Evolutionary conservation across 1,140 invertebrate genomes (phyloP).

Genomic region (Drosophila tropicalis): DNA sequence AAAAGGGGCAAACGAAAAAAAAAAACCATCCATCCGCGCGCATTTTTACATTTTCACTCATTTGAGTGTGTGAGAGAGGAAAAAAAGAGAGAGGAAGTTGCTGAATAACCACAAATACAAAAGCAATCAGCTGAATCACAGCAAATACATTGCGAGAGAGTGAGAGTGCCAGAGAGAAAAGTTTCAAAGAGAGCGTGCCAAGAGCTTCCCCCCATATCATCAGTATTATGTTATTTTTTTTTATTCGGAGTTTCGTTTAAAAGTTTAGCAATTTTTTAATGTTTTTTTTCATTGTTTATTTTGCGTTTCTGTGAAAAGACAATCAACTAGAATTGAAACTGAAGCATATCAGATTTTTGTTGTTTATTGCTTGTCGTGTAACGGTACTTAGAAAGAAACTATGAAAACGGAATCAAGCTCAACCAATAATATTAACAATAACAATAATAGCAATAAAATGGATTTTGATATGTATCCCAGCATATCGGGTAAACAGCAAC

Average conservation of each 20-base stretch:
- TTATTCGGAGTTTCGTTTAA: conserved; percentile 18
- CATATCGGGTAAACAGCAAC: conserved; percentile 86
- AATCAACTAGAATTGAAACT: conserved; percentile 5
- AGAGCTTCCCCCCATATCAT: conserved; percentile 41
- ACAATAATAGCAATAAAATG: conserved; percentile 74
- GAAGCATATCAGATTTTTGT: conserved; percentile 16
- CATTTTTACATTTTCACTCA: conserved; percentile 73
- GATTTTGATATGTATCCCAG: conserved; percentile 85
- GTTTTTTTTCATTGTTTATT: conserved; percentile 8
- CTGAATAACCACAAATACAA: conserved; percentile 41
- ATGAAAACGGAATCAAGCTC: conserved; percentile 75
- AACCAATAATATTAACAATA: conserved; percentile 49
- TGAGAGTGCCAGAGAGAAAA: conserved; percentile 8
- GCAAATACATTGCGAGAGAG: conserved; percentile 22
- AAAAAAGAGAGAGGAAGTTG: conserved; percentile 33
- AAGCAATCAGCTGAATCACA: conserved; percentile 39
- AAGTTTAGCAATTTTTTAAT: conserved; percentile 17
- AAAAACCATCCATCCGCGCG: conserved; percentile 59
- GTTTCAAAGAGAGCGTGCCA: conserved; percentile 26
- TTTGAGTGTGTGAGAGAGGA: conserved; percentile 38
- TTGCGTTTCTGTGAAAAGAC: conserved; percentile 1
- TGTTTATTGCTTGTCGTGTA: background rate
- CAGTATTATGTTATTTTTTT: conserved; percentile 50
- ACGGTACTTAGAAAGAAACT: conserved; percentile 37
- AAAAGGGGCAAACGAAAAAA: conserved; percentile 39